phyloP scores from a whole-genome alignment of 1,140 invertebrate genomes.

The Plodia interpunctella region DNA sequence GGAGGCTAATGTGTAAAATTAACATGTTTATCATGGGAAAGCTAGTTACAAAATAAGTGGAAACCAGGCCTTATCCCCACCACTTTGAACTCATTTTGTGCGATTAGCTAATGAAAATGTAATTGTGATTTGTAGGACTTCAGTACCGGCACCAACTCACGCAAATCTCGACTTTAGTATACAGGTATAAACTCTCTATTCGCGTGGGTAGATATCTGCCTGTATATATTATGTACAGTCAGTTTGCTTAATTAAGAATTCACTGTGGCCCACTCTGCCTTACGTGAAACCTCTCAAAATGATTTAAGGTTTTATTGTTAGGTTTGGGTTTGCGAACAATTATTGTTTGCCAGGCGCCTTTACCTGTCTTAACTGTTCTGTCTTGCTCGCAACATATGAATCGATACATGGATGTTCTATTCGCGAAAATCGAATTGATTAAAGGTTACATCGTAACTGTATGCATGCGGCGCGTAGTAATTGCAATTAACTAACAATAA shows the following conservation, averaged over 20 bases:
- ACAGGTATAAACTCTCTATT: not conserved
- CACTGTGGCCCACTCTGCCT: not conserved
- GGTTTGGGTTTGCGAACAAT: too few relatives aligned
- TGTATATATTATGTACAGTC: constrained; percentile 3
- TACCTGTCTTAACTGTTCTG: too few relatives aligned
- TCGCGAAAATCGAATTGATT: too few relatives aligned
- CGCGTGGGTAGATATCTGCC: not conserved
- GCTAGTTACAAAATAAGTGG: not conserved
- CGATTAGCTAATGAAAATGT: constrained; percentile 14
- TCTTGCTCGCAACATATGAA: too few relatives aligned
- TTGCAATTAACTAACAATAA: too few relatives aligned
- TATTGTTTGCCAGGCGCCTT: too few relatives aligned
- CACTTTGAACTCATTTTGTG: constrained; percentile 10
- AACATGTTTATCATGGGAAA: not conserved
- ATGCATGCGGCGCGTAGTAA: too few relatives aligned
- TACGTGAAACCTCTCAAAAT: not conserved
- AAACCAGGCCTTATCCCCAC: not conserved
- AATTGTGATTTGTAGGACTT: constrained; percentile 11
- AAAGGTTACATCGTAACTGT: too few relatives aligned
- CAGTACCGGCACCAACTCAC: too few relatives aligned
- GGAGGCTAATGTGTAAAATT: too few relatives aligned
- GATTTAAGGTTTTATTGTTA: constrained; percentile 2
- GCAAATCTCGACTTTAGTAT: not conserved
- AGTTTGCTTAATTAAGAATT: constrained; percentile 1
- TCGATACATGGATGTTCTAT: too few relatives aligned